Conservation (phyloP, 64 coral and sea anemone genomes). For the Actinia equina region DNA sequence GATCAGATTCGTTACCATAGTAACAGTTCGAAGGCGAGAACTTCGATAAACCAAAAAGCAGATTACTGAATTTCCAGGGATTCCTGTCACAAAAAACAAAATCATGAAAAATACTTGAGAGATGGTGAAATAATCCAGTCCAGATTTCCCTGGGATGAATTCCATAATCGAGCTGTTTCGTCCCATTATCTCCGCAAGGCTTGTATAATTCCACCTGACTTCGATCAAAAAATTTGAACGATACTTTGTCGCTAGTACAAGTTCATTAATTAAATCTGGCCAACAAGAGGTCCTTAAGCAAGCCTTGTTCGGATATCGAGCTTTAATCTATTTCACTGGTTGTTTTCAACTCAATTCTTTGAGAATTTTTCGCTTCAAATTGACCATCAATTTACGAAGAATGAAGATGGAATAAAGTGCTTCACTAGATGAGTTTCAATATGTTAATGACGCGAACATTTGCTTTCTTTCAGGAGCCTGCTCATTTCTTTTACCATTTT, state of each 20-base stretch:
- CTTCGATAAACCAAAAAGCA: slow-evolving; percentile 76
- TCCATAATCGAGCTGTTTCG: background rate
- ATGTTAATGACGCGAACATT: no score
- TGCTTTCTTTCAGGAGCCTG: no score
- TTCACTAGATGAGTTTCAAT: no score
- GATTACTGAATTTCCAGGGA: slow-evolving; percentile 72
- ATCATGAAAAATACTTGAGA: slow-evolving; percentile 60
- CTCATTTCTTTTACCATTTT: background rate
- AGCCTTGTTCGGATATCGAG: background rate
- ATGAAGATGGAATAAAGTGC: no score
- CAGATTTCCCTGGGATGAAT: background rate
- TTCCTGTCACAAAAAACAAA: slow-evolving; percentile 68
- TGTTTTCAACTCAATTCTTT: background rate
- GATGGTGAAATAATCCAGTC: background rate
- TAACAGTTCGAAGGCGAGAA: slow-evolving; percentile 71
- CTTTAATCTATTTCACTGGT: background rate
- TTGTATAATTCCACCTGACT: background rate
- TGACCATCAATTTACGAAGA: no score
- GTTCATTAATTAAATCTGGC: background rate
- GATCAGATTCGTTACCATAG: slow-evolving; percentile 80
- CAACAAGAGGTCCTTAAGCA: background rate
- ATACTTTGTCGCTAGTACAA: background rate
- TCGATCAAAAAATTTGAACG: background rate
- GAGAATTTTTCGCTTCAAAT: no score
- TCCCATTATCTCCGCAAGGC: background rate